Conservation (phyloP, 2,797 vertebrate genomes). For the Semotilus atromaculatus region DNA sequence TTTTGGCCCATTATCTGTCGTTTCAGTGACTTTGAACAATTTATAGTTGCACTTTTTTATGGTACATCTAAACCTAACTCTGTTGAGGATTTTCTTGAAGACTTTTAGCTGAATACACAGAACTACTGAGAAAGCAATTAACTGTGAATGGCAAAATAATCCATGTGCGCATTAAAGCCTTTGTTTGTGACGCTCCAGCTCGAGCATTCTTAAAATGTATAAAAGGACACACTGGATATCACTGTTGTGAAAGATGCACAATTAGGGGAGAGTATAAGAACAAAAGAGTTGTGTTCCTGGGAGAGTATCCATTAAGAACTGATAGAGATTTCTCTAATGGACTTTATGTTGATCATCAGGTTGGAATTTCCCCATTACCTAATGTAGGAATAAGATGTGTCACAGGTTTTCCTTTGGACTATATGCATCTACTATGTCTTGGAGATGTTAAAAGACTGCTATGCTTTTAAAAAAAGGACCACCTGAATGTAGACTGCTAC, state of each 20-base stretch:
- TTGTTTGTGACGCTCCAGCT: slow-evolving; percentile 27
- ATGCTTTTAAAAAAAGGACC: no score
- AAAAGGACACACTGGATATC: slow-evolving; percentile 32
- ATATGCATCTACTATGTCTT: no score
- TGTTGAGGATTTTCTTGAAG: slow-evolving; percentile 26
- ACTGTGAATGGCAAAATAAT: slow-evolving; percentile 1
- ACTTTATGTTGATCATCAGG: slow-evolving; percentile 25
- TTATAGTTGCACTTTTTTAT: slow-evolving; percentile 23
- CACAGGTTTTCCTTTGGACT: no score
- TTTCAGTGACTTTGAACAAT: slow-evolving; percentile 24
- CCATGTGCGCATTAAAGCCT: slow-evolving; percentile 20
- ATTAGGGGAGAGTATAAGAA: slow-evolving; percentile 12
- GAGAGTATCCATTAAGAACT: slow-evolving; percentile 14
- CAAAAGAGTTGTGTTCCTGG: neutral
- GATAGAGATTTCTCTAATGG: slow-evolving; percentile 2
- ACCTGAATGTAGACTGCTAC: no score
- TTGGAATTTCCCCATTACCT: no score
- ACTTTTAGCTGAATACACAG: slow-evolving; percentile 11
- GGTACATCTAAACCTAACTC: slow-evolving; percentile 23
- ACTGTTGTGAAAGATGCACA: slow-evolving; percentile 31
- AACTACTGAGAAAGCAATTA: slow-evolving; percentile 4
- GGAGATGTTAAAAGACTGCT: no score
- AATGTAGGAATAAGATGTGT: no score
- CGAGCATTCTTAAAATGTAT: slow-evolving; percentile 28
- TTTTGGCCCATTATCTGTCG: slow-evolving; percentile 5